Conservation (phyloP, 35 echinoderm and acorn worm genomes). For the Strongylocentrotus purpuratus region DNA sequence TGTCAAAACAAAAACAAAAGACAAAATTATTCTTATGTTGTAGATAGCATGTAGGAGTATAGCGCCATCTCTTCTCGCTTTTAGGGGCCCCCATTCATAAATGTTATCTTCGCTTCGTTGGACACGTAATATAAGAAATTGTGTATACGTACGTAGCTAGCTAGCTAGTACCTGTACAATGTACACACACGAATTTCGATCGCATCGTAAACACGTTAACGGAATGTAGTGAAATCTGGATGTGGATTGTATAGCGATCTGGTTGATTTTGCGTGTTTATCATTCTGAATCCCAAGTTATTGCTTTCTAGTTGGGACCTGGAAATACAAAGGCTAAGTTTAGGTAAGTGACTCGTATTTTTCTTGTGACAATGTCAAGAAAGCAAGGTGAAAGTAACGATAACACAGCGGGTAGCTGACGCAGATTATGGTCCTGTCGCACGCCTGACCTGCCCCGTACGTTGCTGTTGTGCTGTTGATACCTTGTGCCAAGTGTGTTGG, state of each 20-base stretch:
- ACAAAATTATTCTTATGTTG: not conserved
- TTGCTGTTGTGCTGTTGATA: not conserved
- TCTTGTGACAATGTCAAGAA: not conserved
- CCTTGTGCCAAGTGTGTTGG: too few species aligned
- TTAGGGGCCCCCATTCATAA: not conserved
- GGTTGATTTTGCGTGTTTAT: not conserved
- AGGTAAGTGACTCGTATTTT: not conserved
- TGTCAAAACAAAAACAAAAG: too few species aligned
- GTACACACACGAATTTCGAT: not conserved
- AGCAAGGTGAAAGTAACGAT: not conserved
- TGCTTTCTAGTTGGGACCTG: not conserved
- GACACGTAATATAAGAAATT: not conserved
- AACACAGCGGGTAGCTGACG: not conserved
- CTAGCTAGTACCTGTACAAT: not conserved
- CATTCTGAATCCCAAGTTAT: not conserved
- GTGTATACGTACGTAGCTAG: too few species aligned
- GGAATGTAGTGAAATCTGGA: not conserved
- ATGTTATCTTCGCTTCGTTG: not conserved
- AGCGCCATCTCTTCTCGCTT: not conserved
- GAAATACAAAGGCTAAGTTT: not conserved
- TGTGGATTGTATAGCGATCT: not conserved
- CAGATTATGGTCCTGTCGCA: not conserved
- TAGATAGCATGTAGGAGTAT: not conserved
- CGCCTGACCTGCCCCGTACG: not conserved
- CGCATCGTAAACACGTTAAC: not conserved